phyloP scores from a whole-genome alignment of 1,140 invertebrate genomes.

The Nymphalis io region DNA sequence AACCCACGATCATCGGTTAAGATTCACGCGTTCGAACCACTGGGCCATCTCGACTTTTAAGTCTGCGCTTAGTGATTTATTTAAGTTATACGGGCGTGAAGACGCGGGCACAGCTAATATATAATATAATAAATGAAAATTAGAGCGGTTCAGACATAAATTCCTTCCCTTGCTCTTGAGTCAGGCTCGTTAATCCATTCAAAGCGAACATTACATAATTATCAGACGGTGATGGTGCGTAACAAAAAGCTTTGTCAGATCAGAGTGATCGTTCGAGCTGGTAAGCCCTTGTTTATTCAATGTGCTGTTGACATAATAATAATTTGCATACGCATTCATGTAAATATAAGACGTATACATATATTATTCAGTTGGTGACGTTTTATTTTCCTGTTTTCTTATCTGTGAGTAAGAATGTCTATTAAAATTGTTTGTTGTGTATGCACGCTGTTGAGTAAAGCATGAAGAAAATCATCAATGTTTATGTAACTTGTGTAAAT shows the following conservation, averaged over 20 bases:
- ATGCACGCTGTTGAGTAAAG: no score
- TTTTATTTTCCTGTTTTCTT: background rate
- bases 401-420: no score
- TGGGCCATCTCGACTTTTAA: no score
- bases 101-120: no score
- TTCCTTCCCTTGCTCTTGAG: slow-evolving; percentile 10
- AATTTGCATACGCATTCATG: background rate
- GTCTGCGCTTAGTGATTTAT: no score
- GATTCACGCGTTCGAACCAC: no score
- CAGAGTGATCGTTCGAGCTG: slow-evolving; percentile 5
- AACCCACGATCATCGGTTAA: no score
- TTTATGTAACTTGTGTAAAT: no score
- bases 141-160: slow-evolving; percentile 13
- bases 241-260: slow-evolving; percentile 16
- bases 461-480: no score
- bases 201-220: slow-evolving; percentile 15
- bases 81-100: no score
- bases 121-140: slow-evolving; percentile 14
- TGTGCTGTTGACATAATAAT: background rate
- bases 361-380: background rate
- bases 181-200: slow-evolving; percentile 25
- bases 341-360: background rate
- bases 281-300: slow-evolving; percentile 3
- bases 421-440: no score
- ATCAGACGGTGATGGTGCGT: slow-evolving; percentile 19